Percentiles rank a stretch among this genome's conserved stretches.
Evolutionary conservation across 2,797 vertebrate species (phyloP).

Genomic region (Percopsis omiscomaycus): DNA sequence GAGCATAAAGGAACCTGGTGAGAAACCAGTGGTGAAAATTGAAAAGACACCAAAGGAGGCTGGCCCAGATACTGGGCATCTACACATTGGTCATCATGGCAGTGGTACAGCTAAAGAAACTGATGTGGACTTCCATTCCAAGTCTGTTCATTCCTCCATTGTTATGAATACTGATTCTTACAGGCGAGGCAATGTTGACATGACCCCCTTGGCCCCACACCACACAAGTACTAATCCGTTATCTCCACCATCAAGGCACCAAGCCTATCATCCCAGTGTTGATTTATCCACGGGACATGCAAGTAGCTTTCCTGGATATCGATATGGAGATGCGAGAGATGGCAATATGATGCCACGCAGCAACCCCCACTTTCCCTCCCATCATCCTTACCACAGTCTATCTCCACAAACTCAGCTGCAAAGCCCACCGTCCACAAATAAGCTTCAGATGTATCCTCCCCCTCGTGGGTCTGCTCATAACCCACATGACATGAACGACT

Average conservation of each 20-base stretch:
- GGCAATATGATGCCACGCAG: slow-evolving; percentile 61
- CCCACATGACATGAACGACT: slow-evolving; percentile 72
- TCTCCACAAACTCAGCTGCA: slow-evolving; percentile 62
- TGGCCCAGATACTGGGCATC: slow-evolving; percentile 44
- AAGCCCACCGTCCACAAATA: slow-evolving; percentile 55
- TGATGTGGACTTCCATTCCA: slow-evolving; percentile 62
- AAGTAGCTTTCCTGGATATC: slow-evolving; percentile 66
- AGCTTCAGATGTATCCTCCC: slow-evolving; percentile 76
- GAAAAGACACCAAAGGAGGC: slow-evolving; percentile 60
- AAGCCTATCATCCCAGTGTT: slow-evolving; percentile 72
- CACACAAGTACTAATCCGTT: slow-evolving; percentile 66
- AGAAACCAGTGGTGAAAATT: slow-evolving; percentile 71
- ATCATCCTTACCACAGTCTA: slow-evolving; percentile 72
- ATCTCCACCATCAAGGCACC: slow-evolving; percentile 73
- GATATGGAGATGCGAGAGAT: slow-evolving; percentile 72
- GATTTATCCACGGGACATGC: slow-evolving; percentile 65
- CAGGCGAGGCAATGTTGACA: slow-evolving; percentile 63
- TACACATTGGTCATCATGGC: slow-evolving; percentile 59
- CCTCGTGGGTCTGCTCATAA: slow-evolving; percentile 68
- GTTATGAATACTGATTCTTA: slow-evolving; percentile 70
- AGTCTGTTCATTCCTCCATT: slow-evolving; percentile 62
- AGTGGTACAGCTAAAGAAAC: slow-evolving; percentile 53
- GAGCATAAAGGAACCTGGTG: slow-evolving; percentile 66
- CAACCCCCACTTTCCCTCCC: slow-evolving; percentile 69
- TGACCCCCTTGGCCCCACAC: slow-evolving; percentile 59